Base-by-base conservation (phyloP, 2,888 invertebrate genomes). In the Eremobia ochroleuca region DNA sequence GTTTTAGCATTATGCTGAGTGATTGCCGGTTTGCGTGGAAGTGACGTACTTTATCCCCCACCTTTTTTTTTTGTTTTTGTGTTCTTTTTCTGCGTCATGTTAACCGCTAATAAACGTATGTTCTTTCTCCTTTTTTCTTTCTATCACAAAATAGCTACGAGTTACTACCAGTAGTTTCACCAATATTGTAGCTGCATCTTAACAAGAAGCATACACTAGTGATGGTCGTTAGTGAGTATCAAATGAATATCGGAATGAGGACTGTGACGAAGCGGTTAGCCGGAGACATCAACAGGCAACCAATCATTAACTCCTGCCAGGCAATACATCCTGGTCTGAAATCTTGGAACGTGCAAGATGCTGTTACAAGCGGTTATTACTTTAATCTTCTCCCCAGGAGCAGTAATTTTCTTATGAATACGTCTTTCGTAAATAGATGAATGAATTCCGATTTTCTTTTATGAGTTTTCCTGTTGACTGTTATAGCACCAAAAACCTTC, bases 221-320 rank as follows among this genome's bases (percentile, higher is more conserved):
- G 58, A 62, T 69, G 78, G 55, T 84, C 67, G 67, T 84, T 86
- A 76, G 74, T 71, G 43, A 75, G 85, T 82, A 87, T 80, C 73
- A 69, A 82, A 79, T 87, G 79, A 65, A 76, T 77, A 82, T 87
- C 72, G 76, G 75, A 79, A 77, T 66, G 82, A 85, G 67, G 74
- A 75, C 70, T 82, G 77, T 85, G 87, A 80, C 73, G 65, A 68
- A 80, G 79, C 15, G 74, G 79, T 76, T 59, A 73, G 66, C 59
- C n/a, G 31, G 67, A 66, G 85, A 72, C 58, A 52, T 43, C 58
- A 77, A 86, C 87, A 81, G 69, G 68, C 58, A 37, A 86, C 84
- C 49, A 74, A 86, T 85, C 75, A 86, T 76, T 37, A 67, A 40
- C 40, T 46, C 64, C 64, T 76, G 75, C 64, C 59, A 58, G 21